Conservation (phyloP, 37 sponge, comb jelly and placozoan species). For the Hexactinellida sp. region DNA sequence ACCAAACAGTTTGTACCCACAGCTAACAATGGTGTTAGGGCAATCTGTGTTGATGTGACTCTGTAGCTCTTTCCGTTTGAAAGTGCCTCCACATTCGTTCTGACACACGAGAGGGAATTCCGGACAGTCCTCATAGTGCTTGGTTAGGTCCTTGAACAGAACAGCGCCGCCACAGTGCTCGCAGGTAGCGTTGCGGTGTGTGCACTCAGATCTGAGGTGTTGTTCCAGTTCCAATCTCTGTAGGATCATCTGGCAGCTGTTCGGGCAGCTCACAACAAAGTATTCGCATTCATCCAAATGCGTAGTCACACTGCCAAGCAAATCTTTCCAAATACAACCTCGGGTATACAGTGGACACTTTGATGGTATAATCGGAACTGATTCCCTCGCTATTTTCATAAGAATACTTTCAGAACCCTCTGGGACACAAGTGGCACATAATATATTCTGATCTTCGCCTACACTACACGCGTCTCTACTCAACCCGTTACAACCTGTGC, state of each 20-base stretch:
- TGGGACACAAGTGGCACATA: neutral
- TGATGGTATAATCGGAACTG: neutral
- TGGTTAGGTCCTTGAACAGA: neutral
- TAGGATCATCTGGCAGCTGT: neutral
- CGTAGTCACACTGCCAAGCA: neutral
- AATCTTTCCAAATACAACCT: slow-evolving; percentile 1
- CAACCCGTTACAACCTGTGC: slow-evolving; percentile 15
- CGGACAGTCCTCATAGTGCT: neutral
- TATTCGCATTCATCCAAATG: slow-evolving; percentile 13
- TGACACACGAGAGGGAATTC: slow-evolving; percentile 13
- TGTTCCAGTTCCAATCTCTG: neutral
- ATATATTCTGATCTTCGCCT: neutral
- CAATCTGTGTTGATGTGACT: neutral
- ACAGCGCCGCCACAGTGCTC: neutral
- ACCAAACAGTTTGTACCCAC: neutral
- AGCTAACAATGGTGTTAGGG: neutral
- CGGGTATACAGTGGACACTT: neutral
- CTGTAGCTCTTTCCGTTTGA: neutral
- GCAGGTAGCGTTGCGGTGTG: neutral
- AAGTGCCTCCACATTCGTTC: neutral
- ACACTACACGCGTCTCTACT: neutral
- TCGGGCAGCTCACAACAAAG: neutral
- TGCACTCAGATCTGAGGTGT: neutral
- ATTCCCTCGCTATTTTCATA: neutral
- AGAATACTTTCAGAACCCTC: neutral